Evolutionary conservation across 1,140 invertebrate species (phyloP).

Genomic region (Drosophila hydei): DNA sequence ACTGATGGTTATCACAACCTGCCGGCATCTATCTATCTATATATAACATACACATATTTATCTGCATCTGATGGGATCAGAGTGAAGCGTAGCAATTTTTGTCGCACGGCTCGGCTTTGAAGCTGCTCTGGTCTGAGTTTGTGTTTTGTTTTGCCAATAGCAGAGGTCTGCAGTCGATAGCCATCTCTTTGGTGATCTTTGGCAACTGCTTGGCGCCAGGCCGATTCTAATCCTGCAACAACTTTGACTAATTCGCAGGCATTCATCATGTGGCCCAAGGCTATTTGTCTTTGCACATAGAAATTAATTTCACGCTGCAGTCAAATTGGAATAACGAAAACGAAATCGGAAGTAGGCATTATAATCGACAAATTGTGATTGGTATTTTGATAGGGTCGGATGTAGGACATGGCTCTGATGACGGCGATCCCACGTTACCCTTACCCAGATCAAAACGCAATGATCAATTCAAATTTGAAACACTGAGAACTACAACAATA

Average conservation of each 20-base stretch:
- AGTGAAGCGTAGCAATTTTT: slow-evolving; percentile 54
- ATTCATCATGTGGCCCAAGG: slow-evolving; percentile 35
- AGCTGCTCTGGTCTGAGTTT: slow-evolving; percentile 27
- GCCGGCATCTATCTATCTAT: slow-evolving; percentile 15
- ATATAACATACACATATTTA: slow-evolving; percentile 6
- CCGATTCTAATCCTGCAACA: slow-evolving; percentile 6
- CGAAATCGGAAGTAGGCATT: slow-evolving; percentile 62
- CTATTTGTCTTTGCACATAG: slow-evolving; percentile 23
- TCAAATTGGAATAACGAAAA: slow-evolving; percentile 2
- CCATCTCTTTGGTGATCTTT: slow-evolving; percentile 58
- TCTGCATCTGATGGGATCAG: slow-evolving; percentile 49
- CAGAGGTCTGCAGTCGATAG: slow-evolving; percentile 17
- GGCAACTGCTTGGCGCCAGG: slow-evolving; percentile 63
- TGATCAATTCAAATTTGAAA: slow-evolving; percentile 82
- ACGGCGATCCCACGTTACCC: slow-evolving; percentile 64
- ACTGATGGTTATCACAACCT: slow-evolving; percentile 65
- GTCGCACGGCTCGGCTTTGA: slow-evolving; percentile 70
- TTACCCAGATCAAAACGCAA: slow-evolving; percentile 61
- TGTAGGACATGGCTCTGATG: slow-evolving; percentile 5
- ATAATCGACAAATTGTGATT: slow-evolving; percentile 78
- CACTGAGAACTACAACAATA: slow-evolving; percentile 66
- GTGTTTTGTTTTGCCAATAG: slow-evolving; percentile 74
- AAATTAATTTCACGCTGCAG: slow-evolving; percentile 65
- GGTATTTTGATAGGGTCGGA: slow-evolving; percentile 59
- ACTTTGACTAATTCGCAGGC: slow-evolving; percentile 31